Evolutionary conservation across 2,797 vertebrate genomes (phyloP).

Genomic region (Enoplosus armatus): DNA sequence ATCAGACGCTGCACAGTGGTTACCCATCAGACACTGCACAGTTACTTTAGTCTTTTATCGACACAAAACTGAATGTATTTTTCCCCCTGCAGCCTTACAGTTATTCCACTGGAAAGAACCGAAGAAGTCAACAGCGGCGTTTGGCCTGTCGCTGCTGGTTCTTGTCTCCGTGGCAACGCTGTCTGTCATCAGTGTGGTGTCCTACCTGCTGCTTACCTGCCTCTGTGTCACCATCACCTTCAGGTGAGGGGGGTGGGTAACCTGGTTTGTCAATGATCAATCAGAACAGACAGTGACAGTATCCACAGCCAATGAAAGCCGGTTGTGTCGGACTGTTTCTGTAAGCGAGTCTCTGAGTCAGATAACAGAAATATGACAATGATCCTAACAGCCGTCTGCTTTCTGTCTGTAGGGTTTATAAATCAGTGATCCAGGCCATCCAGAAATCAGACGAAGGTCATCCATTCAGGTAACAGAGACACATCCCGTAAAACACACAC

Average conservation of each 20-base stretch:
- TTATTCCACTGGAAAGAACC: conserved; percentile 93
- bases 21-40: no score
- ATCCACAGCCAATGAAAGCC: neutral
- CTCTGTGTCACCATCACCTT: conserved; percentile 97
- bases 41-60: no score
- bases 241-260: conserved; percentile 64
- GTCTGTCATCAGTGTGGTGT: conserved; percentile 94
- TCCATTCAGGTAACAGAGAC: conserved; percentile 88
- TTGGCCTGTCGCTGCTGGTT: conserved; percentile 89
- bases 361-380: neutral
- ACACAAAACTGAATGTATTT: no score
- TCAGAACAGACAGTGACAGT: neutral
- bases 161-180: conserved; percentile 95
- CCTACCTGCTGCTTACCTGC: conserved; percentile 92
- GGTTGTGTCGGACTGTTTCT: no score
- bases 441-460: conserved; percentile 96
- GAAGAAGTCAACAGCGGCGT: conserved; percentile 90
- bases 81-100: conserved; percentile 88
- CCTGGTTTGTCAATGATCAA: neutral
- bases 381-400: neutral
- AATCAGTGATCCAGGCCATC: conserved; percentile 94
- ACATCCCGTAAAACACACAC: no score
- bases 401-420: conserved; percentile 88
- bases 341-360: no score
- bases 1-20: no score